Evolutionary conservation across 2,888 invertebrate genomes (phyloP).

Genomic region (Bombylius major): DNA sequence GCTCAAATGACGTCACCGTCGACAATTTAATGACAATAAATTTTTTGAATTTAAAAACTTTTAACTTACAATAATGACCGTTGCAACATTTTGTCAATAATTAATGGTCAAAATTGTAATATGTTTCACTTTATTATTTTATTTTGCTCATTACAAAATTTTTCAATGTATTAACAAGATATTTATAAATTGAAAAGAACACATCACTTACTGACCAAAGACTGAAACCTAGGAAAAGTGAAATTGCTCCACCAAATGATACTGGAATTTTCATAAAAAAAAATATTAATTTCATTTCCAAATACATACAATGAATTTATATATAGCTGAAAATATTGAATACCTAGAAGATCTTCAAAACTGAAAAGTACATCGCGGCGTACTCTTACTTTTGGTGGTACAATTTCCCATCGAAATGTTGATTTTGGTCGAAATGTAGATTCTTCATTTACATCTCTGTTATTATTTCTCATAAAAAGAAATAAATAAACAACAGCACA

Average conservation of each 20-base stretch:
- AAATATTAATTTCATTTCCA: background rate
- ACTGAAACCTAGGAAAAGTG: slow-evolving; percentile 41
- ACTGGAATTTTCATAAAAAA: slow-evolving; percentile 29
- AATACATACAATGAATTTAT: too few species aligned
- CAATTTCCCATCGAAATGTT: slow-evolving; percentile 41
- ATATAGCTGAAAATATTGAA: too few species aligned
- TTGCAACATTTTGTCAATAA: too few species aligned
- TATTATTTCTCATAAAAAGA: background rate
- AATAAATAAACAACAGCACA: background rate
- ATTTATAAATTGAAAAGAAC: too few species aligned
- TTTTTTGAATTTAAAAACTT: too few species aligned
- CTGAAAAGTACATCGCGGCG: slow-evolving; percentile 44
- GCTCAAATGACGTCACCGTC: too few species aligned
- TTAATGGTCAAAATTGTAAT: too few species aligned
- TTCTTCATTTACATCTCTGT: slow-evolving; percentile 5
- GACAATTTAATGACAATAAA: too few species aligned
- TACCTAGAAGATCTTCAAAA: slow-evolving; percentile 45
- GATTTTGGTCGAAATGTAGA: slow-evolving; percentile 24
- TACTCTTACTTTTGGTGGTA: slow-evolving; percentile 41
- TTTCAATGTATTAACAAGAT: too few species aligned
- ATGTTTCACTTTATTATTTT: too few species aligned
- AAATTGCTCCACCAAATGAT: slow-evolving; percentile 42
- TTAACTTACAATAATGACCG: too few species aligned
- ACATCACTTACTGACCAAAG: slow-evolving; percentile 30
- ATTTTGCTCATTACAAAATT: too few species aligned